Evolutionary conservation across 1,140 invertebrate genomes (phyloP), one percentile per base, ranked within the genome.

Genomic region (Temnothorax longispinosus): DNA sequence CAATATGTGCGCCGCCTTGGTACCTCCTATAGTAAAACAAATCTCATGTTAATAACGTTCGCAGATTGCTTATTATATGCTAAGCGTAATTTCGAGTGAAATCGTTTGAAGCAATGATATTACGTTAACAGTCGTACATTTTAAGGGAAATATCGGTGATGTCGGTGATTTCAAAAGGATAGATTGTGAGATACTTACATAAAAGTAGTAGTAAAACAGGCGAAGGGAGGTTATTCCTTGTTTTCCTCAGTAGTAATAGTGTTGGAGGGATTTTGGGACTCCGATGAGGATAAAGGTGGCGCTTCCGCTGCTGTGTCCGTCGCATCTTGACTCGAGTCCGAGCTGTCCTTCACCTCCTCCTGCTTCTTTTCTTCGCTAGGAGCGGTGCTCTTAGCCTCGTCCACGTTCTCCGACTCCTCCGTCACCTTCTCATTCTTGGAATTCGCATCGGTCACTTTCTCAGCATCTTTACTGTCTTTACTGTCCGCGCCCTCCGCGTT

Each of bases 221-320:
- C 75, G 75, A 85, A 94, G 84, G 47, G 85, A 92, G 93, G 94
- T 95, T 95, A 95, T 95, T 95, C 95, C 90, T 95, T 95, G 67
- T 95, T 94, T 80, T 95, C 94, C 77, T 95, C 93, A 32, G 90
- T 90, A 78, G 92, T 91, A 80, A 91, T 80, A 71, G 92, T 71
- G 67, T 88, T 94, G 82, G 91, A 91, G 64, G 90, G 88, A 89
- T 94, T 94, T 90, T 93, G 88, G 72, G 93, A 92, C 69, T 93
- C 93, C n/a, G 91, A 91, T 56, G 87, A 89, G 21, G 90, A 85
- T 62, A 92, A 77, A 41, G 91, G 84, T 18, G 88, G 88, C 82
- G 86, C 87, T 77, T 91, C 90, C 18, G 88, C 81, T 52, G 89
- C 74, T 67, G 90, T 90, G 82, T 94, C 94, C n/a, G 74, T 85